phyloP scores from a whole-genome alignment of 2,113 vertebrate species.

The Taxidea taxus region DNA sequence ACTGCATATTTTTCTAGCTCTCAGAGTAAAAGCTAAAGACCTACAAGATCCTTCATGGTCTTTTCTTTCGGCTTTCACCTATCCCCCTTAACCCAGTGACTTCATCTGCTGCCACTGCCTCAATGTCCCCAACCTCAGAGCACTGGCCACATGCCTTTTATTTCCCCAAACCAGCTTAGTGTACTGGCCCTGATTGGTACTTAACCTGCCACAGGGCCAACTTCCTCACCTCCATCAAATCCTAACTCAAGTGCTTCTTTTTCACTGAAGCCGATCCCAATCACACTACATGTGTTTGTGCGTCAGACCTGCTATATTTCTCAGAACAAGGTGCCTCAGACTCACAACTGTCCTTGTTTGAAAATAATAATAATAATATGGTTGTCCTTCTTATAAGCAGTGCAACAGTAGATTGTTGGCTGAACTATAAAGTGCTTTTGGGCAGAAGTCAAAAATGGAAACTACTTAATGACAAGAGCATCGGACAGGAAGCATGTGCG shows the following conservation, averaged over 20 bases:
- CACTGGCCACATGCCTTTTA: background rate
- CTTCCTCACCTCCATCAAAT: background rate
- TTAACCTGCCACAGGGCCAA: background rate
- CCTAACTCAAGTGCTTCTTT: background rate
- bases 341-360: background rate
- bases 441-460: background rate
- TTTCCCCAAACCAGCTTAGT: background rate
- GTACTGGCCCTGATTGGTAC: too few species aligned
- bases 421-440: background rate
- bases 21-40: too few species aligned
- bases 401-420: accelerated
- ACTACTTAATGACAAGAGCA: background rate
- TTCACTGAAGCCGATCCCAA: background rate
- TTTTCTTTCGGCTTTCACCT: background rate
- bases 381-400: background rate
- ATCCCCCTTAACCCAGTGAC: background rate
- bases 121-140: background rate
- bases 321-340: background rate
- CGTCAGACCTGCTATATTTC: background rate
- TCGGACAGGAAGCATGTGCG: accelerated
- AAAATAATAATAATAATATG: background rate
- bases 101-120: background rate
- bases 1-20: background rate
- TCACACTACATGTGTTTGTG: background rate
- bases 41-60: background rate